Base-by-base conservation (phyloP, 2,113 vertebrate genomes). In the Mixornis gularis region DNA sequence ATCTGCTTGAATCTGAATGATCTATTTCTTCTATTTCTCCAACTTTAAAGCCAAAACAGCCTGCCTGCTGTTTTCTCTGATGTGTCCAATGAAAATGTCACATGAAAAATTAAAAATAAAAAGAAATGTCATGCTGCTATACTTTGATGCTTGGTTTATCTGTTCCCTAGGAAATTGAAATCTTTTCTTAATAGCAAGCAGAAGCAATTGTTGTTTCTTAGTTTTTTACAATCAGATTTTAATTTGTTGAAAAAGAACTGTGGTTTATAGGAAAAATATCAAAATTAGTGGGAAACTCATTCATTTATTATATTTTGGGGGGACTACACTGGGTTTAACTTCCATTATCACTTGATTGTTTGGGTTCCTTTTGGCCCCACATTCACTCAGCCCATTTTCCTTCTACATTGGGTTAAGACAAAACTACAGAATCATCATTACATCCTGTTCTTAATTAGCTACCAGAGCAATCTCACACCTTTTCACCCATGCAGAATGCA, bases 21-120 rank as follows among this genome's bases (percentile, higher is more conserved):
- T 77, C 87, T 73, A 18, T 26, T 86, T 69, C 44, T 82, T 83
- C 53, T 80, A 3, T 36, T 92, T 89, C 74, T 66, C 59, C 64
- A 22, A 55, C 51, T 69, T 79, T 92, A 90, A 95, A 95, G 63
- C 40, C 80, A 82, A 94, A 90, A 16, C n/a, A 92, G 16, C 43
- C 74, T 76, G 20, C 41, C 63, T 85, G 78, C 79, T 93, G 66
- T 44, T 82, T 82, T 46, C 74, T 79, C 73, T 87, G 68, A 88
- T 92, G 71, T 44, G 41, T 48, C 84, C 89, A 72, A 73, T 24
- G 53, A 60, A 93, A 92, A 69, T 51, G 17, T 13, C 64, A 84
- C 43, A 66, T 10, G 21, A 83, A 88, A 60, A 48, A 89, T 62
- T 73, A 34, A 52, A 91, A 92, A 65, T 12, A 69, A 89, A 60